phyloP scores from a whole-genome alignment of 1,140 invertebrate species.

The Drosophila tristis region DNA sequence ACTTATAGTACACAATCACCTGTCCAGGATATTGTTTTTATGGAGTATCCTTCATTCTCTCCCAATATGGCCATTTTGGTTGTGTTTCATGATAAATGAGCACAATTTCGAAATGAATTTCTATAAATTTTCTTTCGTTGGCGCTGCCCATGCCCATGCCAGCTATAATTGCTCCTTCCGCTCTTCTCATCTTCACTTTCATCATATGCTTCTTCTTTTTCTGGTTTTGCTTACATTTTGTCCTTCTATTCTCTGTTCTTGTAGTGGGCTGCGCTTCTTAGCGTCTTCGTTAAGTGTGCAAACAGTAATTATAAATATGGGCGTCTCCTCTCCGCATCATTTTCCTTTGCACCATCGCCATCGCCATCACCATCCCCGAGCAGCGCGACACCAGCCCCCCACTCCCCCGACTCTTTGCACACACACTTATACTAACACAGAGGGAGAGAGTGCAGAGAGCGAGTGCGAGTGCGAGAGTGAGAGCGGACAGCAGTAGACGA shows the following conservation, averaged over 20 bases:
- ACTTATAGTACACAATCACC: slow-evolving; percentile 13
- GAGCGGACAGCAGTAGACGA: slow-evolving; percentile 8
- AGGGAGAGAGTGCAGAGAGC: not conserved
- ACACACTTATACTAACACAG: slow-evolving; percentile 3
- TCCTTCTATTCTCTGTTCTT: slow-evolving; percentile 1
- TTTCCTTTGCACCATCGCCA: not conserved
- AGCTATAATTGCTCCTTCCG: not conserved
- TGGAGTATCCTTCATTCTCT: no score
- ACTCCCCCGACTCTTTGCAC: not conserved
- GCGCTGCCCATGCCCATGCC: not conserved
- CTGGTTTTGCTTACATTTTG: slow-evolving; percentile 9
- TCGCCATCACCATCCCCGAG: not conserved
- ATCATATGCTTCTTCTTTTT: not conserved
- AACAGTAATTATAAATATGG: slow-evolving; percentile 78
- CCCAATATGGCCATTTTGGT: slow-evolving; percentile 13
- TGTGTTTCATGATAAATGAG: slow-evolving; percentile 67
- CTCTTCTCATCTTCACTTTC: not conserved
- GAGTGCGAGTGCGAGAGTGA: no score
- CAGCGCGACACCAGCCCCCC: slow-evolving; percentile 1
- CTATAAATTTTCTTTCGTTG: slow-evolving; percentile 28
- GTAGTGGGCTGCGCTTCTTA: slow-evolving; percentile 10
- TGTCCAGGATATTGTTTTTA: not conserved
- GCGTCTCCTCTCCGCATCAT: slow-evolving; percentile 11
- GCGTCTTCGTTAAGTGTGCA: slow-evolving; percentile 72
- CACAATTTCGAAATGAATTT: slow-evolving; percentile 66